phyloP scores from a whole-genome alignment of 1,140 invertebrate genomes.

The Cydia pomonella region DNA sequence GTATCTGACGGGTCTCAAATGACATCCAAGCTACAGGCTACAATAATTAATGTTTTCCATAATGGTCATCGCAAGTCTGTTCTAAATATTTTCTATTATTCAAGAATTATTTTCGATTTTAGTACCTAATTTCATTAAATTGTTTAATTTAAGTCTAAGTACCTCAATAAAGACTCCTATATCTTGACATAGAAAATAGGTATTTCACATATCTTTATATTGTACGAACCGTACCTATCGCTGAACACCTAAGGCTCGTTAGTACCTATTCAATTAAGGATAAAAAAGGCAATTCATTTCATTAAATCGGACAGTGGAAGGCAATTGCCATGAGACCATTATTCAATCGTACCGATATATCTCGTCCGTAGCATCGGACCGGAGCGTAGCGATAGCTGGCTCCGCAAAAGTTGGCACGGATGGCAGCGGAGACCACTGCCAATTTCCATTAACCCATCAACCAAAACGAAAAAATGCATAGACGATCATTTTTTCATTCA shows the following conservation, averaged over 20 bases:
- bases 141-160: too few species aligned
- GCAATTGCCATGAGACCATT: constrained; percentile 70
- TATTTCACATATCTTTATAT: too few species aligned
- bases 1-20: too few species aligned
- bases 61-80: too few species aligned
- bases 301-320: constrained; percentile 51
- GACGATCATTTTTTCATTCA: constrained; percentile 80
- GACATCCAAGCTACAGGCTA: too few species aligned
- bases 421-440: constrained; percentile 73
- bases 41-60: too few species aligned
- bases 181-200: too few species aligned
- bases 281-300: constrained; percentile 51
- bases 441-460: constrained; percentile 80
- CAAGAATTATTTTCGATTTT: too few species aligned
- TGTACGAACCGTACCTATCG: background rate
- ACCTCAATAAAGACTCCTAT: too few species aligned
- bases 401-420: constrained; percentile 78
- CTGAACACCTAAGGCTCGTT: constrained; percentile 5
- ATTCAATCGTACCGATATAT: constrained; percentile 78
- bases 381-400: constrained; percentile 74
- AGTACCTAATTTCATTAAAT: too few species aligned
- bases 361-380: constrained; percentile 65
- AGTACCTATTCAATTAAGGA: constrained; percentile 25
- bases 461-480: constrained; percentile 80
- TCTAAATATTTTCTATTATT: too few species aligned